Evolutionary conservation across 2,888 invertebrate genomes (phyloP).

Genomic region (Micropterix aruncella): DNA sequence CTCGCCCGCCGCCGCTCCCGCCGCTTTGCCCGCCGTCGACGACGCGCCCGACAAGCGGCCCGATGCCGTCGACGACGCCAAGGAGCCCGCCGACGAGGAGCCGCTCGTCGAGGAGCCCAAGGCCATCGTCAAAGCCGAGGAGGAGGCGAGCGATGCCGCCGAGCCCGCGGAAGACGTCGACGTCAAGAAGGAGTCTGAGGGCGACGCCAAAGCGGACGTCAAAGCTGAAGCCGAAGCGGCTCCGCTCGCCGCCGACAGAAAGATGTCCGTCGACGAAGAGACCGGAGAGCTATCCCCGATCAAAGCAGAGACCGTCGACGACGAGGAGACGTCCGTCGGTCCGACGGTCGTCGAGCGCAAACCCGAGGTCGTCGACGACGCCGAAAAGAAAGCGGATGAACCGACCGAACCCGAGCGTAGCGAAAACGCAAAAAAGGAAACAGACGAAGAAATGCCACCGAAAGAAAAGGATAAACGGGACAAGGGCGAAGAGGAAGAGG

Average conservation of each 20-base stretch:
- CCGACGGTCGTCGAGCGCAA: constrained; percentile 11
- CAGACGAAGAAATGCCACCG: constrained; percentile 10
- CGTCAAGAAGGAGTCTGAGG: constrained; percentile 18
- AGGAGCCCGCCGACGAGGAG: too few species aligned
- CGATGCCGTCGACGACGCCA: constrained; percentile 30
- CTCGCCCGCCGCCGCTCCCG: too few species aligned
- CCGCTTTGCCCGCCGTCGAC: constrained; percentile 20
- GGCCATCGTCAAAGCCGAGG: constrained; percentile 24
- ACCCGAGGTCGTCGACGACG: constrained; percentile 12
- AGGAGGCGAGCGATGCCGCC: constrained; percentile 17
- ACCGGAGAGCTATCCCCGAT: constrained; percentile 20
- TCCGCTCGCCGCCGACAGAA: constrained; percentile 18
- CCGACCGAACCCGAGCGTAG: constrained; percentile 15
- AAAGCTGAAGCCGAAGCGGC: constrained; percentile 25
- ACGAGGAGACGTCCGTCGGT: background rate
- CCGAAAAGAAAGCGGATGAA: constrained; percentile 14
- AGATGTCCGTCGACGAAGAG: constrained; percentile 19
- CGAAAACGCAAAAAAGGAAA: constrained; percentile 18
- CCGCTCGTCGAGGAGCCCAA: constrained; percentile 7
- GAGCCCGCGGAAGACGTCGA: constrained; percentile 16
- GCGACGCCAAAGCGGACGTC: constrained; percentile 17
- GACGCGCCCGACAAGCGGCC: constrained; percentile 29
- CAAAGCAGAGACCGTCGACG: constrained; percentile 14
- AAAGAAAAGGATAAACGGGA: constrained; percentile 23
- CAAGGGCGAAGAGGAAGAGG: constrained; percentile 35